Evolutionary conservation across 2,113 vertebrate species (phyloP), one percentile per base, ranked within the genome.

Genomic region (Corapipo altera): DNA sequence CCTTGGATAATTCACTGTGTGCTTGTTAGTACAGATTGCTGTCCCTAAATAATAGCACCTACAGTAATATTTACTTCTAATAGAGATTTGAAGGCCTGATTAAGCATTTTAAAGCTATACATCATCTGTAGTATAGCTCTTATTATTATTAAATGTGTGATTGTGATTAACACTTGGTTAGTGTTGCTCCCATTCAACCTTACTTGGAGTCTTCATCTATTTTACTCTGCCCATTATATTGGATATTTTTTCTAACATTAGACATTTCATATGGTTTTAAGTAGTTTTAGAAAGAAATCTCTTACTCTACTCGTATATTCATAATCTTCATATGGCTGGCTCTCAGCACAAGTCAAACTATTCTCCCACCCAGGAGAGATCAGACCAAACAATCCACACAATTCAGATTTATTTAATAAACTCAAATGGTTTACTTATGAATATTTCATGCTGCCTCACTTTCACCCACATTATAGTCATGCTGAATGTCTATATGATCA

Each of bases 371-470:
- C 78, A 17, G 35, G n/a, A 61, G n/a, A 87, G 46, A 81, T 57
- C 30, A 89, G 39, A 58, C 8, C 72, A 44, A 67, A 69, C 23
- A 83, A 95, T 64, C 64, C 52, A 39, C 67, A 28, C 67, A 35
- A 76, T 73, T 94, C 79, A 73, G 72, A 83, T 91, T 96, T 89
- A 94, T 59, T 94, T 94, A 92, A 95, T 73, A 93, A 93, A 91
- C 62, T 64, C 48, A 83, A 95, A 91, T 85, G 92, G 28, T 21
- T 61, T 26, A 92, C 69, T 94, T 80, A 96, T 97, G 95, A 97
- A 97, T 97, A 93, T 96, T 98, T 95, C 95, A 97, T 93, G 55
- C 32, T 76, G 57, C 13, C 61, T 95, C 48, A 18, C 92, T 97
- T 96, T 96, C 93, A 91, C 90, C 83, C 86, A 87, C 69, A 73